Conservation (phyloP, 2,113 vertebrate species). For the Heteronetta atricapilla region DNA sequence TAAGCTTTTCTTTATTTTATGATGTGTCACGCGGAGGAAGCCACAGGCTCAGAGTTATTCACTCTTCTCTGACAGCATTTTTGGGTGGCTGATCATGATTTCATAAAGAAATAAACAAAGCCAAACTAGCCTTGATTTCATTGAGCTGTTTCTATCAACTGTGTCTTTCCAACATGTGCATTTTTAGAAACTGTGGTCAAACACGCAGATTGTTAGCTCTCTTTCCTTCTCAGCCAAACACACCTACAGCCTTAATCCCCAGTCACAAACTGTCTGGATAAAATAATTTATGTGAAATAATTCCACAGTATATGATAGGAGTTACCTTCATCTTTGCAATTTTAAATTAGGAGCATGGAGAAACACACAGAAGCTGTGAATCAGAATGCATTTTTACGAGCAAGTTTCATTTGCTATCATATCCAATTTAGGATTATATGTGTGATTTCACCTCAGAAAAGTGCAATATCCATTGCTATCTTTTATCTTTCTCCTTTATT, state of each 20-base stretch:
- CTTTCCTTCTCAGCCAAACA: background rate
- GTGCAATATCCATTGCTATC: slow-evolving; percentile 27
- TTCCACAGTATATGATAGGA: background rate
- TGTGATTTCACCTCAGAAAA: slow-evolving; percentile 40
- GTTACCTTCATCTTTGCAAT: background rate
- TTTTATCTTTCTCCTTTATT: slow-evolving; percentile 55
- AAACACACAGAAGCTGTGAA: background rate
- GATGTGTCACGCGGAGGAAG: background rate
- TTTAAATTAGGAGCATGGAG: slow-evolving; percentile 37
- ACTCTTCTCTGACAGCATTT: background rate
- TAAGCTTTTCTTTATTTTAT: background rate
- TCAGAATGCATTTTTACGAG: slow-evolving; percentile 6
- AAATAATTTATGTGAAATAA: background rate
- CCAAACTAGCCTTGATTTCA: background rate
- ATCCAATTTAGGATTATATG: slow-evolving; percentile 35
- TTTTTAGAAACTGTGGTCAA: background rate
- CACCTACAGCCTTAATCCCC: background rate
- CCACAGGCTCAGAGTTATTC: background rate
- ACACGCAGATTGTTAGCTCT: background rate
- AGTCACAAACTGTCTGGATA: background rate
- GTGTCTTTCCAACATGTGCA: background rate
- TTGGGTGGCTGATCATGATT: background rate
- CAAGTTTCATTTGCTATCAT: slow-evolving; percentile 21
- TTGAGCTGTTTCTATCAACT: background rate
- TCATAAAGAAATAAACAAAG: background rate